A percentile compares a stretch with the other conserved stretches of the same genome.
These are phyloP conservation scores for Cairina moschata DNA, from an alignment of 2,113 vertebrate genomes.

Conservation along the genomic window DNA sequence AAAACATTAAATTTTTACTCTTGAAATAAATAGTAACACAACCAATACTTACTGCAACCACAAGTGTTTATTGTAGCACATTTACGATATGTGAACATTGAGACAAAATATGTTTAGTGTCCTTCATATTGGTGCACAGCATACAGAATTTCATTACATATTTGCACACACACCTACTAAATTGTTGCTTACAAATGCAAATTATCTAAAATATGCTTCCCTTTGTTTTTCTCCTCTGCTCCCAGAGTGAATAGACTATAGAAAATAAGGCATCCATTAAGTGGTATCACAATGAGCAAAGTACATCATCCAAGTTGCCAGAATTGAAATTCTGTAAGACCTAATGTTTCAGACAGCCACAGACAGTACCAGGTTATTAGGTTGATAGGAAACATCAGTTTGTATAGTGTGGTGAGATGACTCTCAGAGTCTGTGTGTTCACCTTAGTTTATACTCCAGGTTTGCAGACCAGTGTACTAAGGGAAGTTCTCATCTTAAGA, in stretches of 20 bases:
- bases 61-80: slow-evolving; percentile 54
- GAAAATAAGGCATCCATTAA: slow-evolving; percentile 44
- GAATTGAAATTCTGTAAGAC: not conserved
- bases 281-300: not conserved
- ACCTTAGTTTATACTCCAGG: not conserved
- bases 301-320: not conserved
- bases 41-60: not conserved
- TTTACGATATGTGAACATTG: slow-evolving; percentile 41
- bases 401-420: not conserved
- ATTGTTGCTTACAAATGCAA: slow-evolving; percentile 4
- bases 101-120: not conserved
- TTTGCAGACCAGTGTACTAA: not conserved
- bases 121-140: not conserved
- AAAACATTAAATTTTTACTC: slow-evolving; percentile 4
- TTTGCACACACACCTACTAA: not conserved
- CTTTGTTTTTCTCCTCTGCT: slow-evolving; percentile 33
- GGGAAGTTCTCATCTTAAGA: not conserved
- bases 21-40: not conserved
- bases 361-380: not conserved
- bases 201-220: slow-evolving; percentile 4
- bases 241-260: not conserved
- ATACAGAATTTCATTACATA: not conserved
- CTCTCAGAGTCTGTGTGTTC: not conserved
- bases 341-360: not conserved
- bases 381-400: not conserved